Conservation (phyloP, 2,113 vertebrate genomes). For the Ascaphus truei region DNA sequence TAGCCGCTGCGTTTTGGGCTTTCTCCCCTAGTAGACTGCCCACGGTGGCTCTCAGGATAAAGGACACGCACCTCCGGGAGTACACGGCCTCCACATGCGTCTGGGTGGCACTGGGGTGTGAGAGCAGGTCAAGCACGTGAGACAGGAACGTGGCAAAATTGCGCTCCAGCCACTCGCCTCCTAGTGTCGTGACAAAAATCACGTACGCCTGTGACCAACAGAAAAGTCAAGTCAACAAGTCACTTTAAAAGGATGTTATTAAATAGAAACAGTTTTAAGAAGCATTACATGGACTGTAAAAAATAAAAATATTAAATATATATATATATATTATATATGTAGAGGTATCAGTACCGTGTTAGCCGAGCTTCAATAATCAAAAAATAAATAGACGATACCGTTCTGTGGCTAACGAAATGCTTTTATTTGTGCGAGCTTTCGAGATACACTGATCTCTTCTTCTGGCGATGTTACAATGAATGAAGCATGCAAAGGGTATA, state of each 20-base stretch:
- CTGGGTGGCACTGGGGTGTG: conserved; percentile 93
- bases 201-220: conserved; percentile 84
- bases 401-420: too few species aligned
- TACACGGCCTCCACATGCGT: conserved; percentile 97
- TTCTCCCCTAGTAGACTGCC: conserved; percentile 93
- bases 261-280: too few species aligned
- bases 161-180: conserved; percentile 95
- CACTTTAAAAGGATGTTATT: background rate
- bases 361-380: too few species aligned
- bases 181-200: conserved; percentile 90
- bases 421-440: too few species aligned
- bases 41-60: conserved; percentile 91
- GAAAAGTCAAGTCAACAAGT: conserved; percentile 7
- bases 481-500: too few species aligned
- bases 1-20: conserved; percentile 95
- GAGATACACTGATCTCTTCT: too few species aligned
- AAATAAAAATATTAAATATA: background rate
- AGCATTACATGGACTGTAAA: too few species aligned
- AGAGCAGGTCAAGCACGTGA: conserved; percentile 90
- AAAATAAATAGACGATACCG: too few species aligned
- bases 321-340: too few species aligned
- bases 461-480: too few species aligned
- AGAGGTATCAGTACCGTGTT: too few species aligned
- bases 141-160: conserved; percentile 93
- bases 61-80: conserved; percentile 94